These are phyloP conservation scores for Drosophila asahinai DNA, from an alignment of 1,140 invertebrate genomes.

Conservation along the genomic window DNA sequence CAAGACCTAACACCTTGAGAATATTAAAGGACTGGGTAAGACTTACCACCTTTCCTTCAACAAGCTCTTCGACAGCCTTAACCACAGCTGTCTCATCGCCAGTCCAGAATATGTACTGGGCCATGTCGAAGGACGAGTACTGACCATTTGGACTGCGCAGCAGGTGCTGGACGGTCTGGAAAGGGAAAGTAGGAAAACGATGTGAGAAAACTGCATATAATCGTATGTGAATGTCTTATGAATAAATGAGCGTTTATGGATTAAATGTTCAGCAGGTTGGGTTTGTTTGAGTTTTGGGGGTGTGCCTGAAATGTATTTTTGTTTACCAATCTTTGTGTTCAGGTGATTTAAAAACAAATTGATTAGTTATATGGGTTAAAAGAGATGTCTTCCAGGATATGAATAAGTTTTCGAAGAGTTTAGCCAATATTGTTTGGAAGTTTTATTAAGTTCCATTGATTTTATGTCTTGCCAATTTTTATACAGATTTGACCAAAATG, in stretches of 20 bases:
- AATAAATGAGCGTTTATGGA: background rate
- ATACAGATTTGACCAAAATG: no score
- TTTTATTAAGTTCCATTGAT: no score
- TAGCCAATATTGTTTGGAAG: background rate
- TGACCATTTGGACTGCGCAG: conserved; percentile 86
- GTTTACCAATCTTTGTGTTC: background rate
- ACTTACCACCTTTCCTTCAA: conserved; percentile 90
- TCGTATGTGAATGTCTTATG: background rate
- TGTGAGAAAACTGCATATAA: background rate
- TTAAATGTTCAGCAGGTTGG: background rate
- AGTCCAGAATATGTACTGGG: conserved; percentile 92
- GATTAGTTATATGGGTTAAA: background rate
- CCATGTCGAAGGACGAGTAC: conserved; percentile 90
- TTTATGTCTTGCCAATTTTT: no score
- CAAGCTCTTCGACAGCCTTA: conserved; percentile 89
- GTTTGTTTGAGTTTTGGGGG: no score
- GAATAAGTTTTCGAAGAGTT: background rate
- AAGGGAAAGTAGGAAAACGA: background rate
- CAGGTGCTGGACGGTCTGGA: conserved; percentile 80
- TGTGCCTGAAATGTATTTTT: background rate
- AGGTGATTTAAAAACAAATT: background rate
- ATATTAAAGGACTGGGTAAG: background rate
- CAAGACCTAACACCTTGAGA: no score
- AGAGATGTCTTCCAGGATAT: no score
- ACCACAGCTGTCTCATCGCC: conserved; percentile 91